Base-by-base conservation (phyloP, 1,140 invertebrate species). In the Platyscapa corneri region DNA sequence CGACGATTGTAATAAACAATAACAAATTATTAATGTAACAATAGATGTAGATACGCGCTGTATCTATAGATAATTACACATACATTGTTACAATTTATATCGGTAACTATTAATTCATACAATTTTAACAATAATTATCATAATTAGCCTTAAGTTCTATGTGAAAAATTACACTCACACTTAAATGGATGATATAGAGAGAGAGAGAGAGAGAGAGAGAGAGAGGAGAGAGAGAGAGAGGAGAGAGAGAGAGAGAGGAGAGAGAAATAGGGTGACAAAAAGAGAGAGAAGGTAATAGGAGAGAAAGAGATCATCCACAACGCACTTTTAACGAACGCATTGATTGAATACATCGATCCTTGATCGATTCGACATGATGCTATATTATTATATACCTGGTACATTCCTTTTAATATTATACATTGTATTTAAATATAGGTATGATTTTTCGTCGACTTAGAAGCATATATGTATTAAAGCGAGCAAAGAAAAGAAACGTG, bases 1-100 rank as follows among this genome's bases (percentile, higher is more conserved):
- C 20, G 49, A 53, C 67, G 37, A 85, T 78, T 46, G 14, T 32
- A 78, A 56, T 56, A 70, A 84, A 27, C 18, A 83, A 77, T 79
- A 79, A 67, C 46, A 79, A 70, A 56, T 72, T 53, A 78, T 84
- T 18, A 70, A 79, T 65, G 46, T 79, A 79, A 78, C 39, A 53
- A 85, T 85, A 84, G 65, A 64, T 60, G 27, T 80, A 80, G 76
- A 80, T 80, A 75, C 56, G 77, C 67, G 67, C 65, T 74, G 10
- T 46, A 67, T 74, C 37, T 74, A 72, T 53, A 53, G 65, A 80
- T 30, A 85, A 80, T 72, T 84, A 84, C 64, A 72, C 80, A 84
- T 77, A 82, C 65, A 79, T 75, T 80, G 67, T 80, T 85, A 80
- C n/a, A 74, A 79, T 85, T 72, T 77, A 67, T 79, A 75, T 46